A percentile compares a stretch with the other conserved stretches of the same genome.
Evolutionary conservation across 1,140 invertebrate species (phyloP).

Genomic region (Drosophila prosaltans): DNA sequence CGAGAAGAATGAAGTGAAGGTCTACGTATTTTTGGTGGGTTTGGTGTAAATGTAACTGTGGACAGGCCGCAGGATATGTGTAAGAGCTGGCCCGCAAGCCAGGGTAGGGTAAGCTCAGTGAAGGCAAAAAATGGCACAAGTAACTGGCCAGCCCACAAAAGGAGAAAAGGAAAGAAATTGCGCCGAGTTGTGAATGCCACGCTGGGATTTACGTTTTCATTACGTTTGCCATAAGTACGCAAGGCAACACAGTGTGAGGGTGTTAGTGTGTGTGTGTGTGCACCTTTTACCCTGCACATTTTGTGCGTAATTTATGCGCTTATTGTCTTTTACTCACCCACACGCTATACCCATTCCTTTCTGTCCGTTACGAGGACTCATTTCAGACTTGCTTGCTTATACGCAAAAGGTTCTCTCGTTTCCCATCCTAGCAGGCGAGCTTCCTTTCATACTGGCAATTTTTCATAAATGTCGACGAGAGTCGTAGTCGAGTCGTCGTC

Average conservation of each 20-base stretch:
- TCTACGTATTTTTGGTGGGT: constrained; percentile 2
- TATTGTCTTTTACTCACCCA: constrained; percentile 62
- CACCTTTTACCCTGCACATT: constrained; percentile 53
- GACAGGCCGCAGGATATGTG: constrained; percentile 36
- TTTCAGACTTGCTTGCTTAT: constrained; percentile 56
- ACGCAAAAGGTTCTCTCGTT: constrained; percentile 16
- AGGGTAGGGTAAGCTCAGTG: constrained; percentile 58
- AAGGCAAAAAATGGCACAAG: constrained; percentile 30
- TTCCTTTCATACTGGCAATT: constrained; percentile 65
- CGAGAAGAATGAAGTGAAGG: constrained; percentile 19
- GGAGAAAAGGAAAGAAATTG: constrained; percentile 53
- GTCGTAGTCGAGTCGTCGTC: constrained; percentile 1
- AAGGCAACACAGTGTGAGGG: constrained; percentile 22
- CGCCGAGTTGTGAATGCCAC: constrained; percentile 79
- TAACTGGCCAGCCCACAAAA: constrained; percentile 8
- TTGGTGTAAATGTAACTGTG: constrained; percentile 20
- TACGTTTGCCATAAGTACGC: constrained; percentile 65
- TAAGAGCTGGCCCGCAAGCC: constrained; percentile 22
- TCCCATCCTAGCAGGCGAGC: constrained; percentile 15
- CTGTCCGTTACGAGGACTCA: constrained; percentile 43
- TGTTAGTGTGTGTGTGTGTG: constrained; percentile 34
- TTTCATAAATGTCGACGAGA: constrained; percentile 69
- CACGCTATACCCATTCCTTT: constrained; percentile 2
- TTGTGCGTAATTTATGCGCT: constrained; percentile 77
- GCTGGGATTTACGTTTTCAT: constrained; percentile 80